A percentile compares a stretch with the other conserved stretches of the same genome.
These are phyloP conservation scores for Polyergus mexicanus DNA, from an alignment of 1,140 invertebrate genomes.

Conservation along the genomic window DNA sequence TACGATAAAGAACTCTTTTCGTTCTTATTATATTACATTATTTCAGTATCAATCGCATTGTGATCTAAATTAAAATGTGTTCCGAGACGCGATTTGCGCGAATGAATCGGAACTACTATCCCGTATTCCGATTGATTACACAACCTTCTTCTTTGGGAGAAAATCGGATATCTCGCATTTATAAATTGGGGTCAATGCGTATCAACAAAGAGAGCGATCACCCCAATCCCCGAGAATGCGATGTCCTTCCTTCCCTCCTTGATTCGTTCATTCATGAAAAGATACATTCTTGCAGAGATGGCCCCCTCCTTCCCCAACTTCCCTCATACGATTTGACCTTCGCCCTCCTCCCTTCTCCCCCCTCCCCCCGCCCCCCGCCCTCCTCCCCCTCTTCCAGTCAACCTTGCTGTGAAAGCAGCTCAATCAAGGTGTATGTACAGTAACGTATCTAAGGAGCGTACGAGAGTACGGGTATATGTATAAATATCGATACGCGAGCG, in stretches of 20 bases:
- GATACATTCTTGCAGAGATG: conserved; percentile 70
- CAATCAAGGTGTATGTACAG: conserved; percentile 69
- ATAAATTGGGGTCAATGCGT: not conserved
- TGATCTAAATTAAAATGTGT: not conserved
- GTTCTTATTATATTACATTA: not conserved
- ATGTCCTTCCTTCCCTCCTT: conserved; percentile 64
- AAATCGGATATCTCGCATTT: not conserved
- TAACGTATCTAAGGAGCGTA: conserved; percentile 38
- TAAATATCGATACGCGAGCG: conserved; percentile 10
- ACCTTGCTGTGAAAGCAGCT: conserved; percentile 50
- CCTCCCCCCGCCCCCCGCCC: conserved; percentile 46
- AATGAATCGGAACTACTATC: no score
- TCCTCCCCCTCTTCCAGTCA: conserved; percentile 43
- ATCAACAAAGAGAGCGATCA: conserved; percentile 1
- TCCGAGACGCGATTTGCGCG: not conserved
- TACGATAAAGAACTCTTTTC: no score
- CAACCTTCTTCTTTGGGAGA: not conserved
- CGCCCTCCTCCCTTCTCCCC: conserved; percentile 58
- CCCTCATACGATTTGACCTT: conserved; percentile 66
- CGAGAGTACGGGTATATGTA: not conserved
- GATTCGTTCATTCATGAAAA: conserved; percentile 73
- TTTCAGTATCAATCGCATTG: no score
- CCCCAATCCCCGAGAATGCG: conserved; percentile 16
- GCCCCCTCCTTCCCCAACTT: conserved; percentile 58
- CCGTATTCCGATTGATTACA: not conserved